These are phyloP conservation scores for Danionella dracula DNA, from an alignment of 2,797 vertebrate species.

Conservation along the genomic window DNA sequence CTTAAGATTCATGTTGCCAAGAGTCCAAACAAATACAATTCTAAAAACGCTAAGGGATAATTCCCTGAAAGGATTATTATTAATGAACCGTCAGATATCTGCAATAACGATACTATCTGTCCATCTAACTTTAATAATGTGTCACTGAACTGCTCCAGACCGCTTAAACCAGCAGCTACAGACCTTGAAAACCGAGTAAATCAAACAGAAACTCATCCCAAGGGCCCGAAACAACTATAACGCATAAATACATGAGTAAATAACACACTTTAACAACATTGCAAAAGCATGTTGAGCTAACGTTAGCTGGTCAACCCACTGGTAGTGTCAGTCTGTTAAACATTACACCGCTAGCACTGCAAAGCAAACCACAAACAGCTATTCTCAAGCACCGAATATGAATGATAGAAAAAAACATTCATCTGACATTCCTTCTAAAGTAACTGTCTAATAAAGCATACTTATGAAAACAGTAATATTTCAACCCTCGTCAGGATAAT, in stretches of 20 bases:
- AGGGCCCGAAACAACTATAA: not conserved
- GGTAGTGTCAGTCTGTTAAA: constrained; percentile 8
- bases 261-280: not conserved
- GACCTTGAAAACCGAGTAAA: not conserved
- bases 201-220: not conserved
- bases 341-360: constrained; percentile 21
- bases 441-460: not conserved
- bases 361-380: constrained; percentile 11
- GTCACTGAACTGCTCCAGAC: constrained; percentile 19
- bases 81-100: no score
- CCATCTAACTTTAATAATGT: constrained; percentile 1
- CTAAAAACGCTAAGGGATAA: no score
- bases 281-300: not conserved
- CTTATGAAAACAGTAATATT: constrained; percentile 9
- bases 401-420: not conserved
- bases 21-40: not conserved
- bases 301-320: constrained; percentile 9
- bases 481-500: not conserved
- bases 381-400: constrained; percentile 29
- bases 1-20: constrained; percentile 43
- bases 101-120: constrained; percentile 19
- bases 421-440: not conserved
- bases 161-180: constrained; percentile 6
- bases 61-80: no score
- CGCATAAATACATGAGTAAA: not conserved